Conservation (phyloP, 2,888 invertebrate species). For the Drosophila mettleri region DNA sequence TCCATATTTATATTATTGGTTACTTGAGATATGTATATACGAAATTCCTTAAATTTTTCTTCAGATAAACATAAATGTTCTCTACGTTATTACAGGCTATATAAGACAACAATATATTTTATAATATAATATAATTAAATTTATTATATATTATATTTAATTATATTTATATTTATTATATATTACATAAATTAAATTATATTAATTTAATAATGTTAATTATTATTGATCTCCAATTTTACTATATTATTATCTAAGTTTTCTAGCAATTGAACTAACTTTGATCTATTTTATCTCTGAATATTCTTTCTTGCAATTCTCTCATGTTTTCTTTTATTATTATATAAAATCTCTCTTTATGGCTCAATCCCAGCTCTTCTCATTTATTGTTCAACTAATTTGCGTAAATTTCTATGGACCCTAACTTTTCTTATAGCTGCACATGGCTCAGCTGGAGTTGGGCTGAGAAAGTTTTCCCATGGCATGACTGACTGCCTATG, state of each 20-base stretch:
- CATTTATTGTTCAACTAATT: conserved; percentile 25
- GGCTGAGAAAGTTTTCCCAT: conserved; percentile 40
- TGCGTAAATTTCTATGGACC: neutral
- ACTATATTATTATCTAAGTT: neutral
- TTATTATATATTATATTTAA: no score
- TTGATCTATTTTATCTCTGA: neutral
- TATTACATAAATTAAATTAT: no score
- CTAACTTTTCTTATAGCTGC: conserved; percentile 6
- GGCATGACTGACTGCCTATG: conserved; percentile 5
- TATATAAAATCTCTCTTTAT: neutral
- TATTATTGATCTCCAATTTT: no score
- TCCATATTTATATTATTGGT: neutral
- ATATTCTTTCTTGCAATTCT: neutral
- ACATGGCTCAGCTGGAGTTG: conserved; percentile 31
- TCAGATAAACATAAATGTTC: neutral
- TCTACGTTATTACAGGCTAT: neutral
- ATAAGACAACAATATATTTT: no score
- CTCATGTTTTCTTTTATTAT: conserved; percentile 1
- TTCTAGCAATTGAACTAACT: no score
- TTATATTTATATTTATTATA: no score
- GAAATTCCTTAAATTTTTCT: neutral
- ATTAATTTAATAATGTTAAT: no score
- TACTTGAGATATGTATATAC: neutral
- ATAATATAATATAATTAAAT: no score
- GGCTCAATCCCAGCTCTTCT: conserved; percentile 12